Base-by-base conservation (phyloP, 2,888 invertebrate species). In the Agelastica alni region DNA sequence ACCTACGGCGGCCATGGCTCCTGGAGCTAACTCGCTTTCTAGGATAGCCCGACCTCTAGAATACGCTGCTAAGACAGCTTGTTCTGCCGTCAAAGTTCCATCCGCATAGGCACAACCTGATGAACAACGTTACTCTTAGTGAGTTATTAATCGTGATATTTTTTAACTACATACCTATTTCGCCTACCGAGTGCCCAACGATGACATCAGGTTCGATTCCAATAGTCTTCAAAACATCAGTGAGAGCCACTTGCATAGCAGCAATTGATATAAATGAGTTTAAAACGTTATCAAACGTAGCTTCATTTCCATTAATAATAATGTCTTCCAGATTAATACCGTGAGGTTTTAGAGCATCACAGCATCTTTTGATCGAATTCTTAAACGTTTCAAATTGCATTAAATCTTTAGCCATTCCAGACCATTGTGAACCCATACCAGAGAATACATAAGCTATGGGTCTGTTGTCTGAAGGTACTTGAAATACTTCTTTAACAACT, bases 401-500 rank as follows among this genome's bases (percentile, higher is more conserved):
- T 63, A 99, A 81, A 54, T 88, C 84, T 71, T 87, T 87, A 9
- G 88, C 96, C 97, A 98, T 98, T 68, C 93, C 94, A 41, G 91
- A 83, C 97, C 97, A 98, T 79, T 98, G 98, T 32, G 93, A 89
- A 9, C 98, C 98, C 98, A 99, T 98, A 55, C 99, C 99, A 37
- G 96, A 90, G 79, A 95, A 98, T 59, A 98, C 85, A 77, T 86
- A 98, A 93, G 96, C 98, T 49, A 97, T 79, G 1, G 96, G 94
- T 9, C 91, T 84, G 59, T 84, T 83, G 32, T 88, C 87, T 9
- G 81, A 79, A 6, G 77, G 74, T 3, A 77, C 74, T 62, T 70
- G 68, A 7, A 54, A 49, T 1, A 85, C 76, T 70, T 87, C 87
- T 9, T 80, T 77, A 18, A 76, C 73, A 1, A 73, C 68, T 9